Base-by-base conservation (phyloP, 2,888 invertebrate species). In the Sarcophaga variegata region DNA sequence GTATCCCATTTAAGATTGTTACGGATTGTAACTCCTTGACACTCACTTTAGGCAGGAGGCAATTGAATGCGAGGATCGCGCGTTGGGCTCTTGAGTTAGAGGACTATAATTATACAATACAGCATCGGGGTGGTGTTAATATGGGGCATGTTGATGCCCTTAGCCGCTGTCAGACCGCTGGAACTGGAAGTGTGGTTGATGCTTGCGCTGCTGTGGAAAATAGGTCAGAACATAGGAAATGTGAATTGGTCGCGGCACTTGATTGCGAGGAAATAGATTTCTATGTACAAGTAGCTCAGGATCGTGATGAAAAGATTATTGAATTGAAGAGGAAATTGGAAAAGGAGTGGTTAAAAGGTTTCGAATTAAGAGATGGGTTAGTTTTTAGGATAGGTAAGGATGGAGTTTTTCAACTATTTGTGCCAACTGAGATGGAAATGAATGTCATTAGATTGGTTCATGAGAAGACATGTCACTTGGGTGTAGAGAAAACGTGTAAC, bases 211-310 rank as follows among this genome's bases (percentile, higher is more conserved):
- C 70, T 71, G 54, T 25, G 10, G 70, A 27, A 27, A 27, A 27
- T 27, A 27, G 27, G 27, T 5, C 27, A 27, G 27, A 27, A 27
- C 4, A 5, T 27, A 27, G 27, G 27, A 27, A 27, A 27, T 27
- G 27, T 27, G 27, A 5, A 27, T 27, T 27, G 27, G 22, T 22
- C 22, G 22, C 1, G 22, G 22, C 22, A 22, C 22, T 22, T 22
- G 70, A 71, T 54, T 83, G 12, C 72, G 79, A 37, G 14, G 86
- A 49, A 75, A 22, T 67, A n/a, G 71, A 81, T 84, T 77, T 69
- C 83, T 47, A 81, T 85, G 12, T 59, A 82, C 60, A 79, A 75
- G 76, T 80, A 80, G 67, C 82, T 83, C 54, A 85, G 62, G 20
- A 67, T 79, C 67, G 76, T 17, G 76, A 76, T 76, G n/a, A 22